phyloP scores from a whole-genome alignment of 2,797 vertebrate genomes.

The Gadopsis bispinosus region DNA sequence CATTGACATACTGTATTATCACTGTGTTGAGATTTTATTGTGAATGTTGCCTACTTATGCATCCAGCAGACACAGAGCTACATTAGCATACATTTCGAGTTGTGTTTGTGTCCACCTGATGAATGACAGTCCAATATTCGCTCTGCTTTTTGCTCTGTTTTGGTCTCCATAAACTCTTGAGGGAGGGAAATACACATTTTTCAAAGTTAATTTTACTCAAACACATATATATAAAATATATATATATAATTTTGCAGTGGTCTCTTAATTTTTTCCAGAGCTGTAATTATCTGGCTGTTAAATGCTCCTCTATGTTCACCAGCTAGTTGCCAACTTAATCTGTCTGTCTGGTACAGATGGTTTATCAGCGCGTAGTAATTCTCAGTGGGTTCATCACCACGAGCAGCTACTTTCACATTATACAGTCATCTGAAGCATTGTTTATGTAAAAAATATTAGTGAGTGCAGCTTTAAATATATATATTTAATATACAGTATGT shows the following conservation, averaged over 20 bases:
- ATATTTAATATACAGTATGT: not conserved
- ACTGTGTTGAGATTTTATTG: not conserved
- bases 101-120: not conserved
- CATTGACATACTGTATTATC: not conserved
- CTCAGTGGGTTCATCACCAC: not conserved
- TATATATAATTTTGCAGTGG: too few species aligned
- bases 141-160: not conserved
- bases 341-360: not conserved
- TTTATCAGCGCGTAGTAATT: not conserved
- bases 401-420: not conserved
- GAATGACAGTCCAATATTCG: not conserved
- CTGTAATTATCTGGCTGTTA: not conserved
- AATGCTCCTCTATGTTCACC: not conserved
- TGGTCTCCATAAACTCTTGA: not conserved
- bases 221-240: too few species aligned
- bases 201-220: too few species aligned
- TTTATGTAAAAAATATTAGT: not conserved
- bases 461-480: constrained; percentile 3
- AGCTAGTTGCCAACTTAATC: not conserved
- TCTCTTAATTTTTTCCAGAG: too few species aligned
- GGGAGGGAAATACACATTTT: too few species aligned
- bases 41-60: not conserved
- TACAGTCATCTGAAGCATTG: not conserved
- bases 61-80: not conserved
- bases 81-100: not conserved